Base-by-base conservation (phyloP, 2,888 invertebrate genomes). In the Phalera bucephala region DNA sequence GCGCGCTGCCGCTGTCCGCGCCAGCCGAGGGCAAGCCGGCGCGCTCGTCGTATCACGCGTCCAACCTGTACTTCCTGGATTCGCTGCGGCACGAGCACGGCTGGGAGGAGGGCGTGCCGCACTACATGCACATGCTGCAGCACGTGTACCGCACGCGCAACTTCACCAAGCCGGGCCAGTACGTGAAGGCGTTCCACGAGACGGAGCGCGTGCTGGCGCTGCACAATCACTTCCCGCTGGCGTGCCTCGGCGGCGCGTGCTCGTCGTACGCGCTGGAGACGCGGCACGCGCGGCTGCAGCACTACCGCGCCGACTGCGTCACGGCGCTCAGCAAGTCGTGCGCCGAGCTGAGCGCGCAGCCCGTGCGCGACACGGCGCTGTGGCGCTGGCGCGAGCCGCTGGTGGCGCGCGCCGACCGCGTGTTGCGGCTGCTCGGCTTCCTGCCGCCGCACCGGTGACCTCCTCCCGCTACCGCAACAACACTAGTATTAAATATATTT, bases 111-210 rank as follows among this genome's bases (percentile, higher is more conserved):
- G 94, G 94, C 64, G 93, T 94, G 59, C 96, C 96, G 40, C 93
- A 91, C 61, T 96, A 97, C 78, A 93, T 97, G 95, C 97, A 97
- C 83, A 97, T 97, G 97, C 77, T 97, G 72, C 96, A 96, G 81
- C 97, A 97, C 85, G 96, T 97, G 27, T 95, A 96, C 78, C 92
- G 97, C 36, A 95, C 96, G 52, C 94, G 94, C 72, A 97, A 97
- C 86, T 97, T 96, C 85, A 97, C 97, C 4, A 96, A 96, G 80
- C 97, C 97, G 3, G 96, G 97, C 60, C 96, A 96, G 81, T 97
- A 97, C 84, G 95, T 97, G 51, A 97, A 97, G 84, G 97, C 97
- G 80, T 97, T 97, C 91, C 97, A 97, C 83, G 95, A 97, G 85
- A 96, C 97, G 19, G 95, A 95, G 64, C 93, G 95, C 62, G 97